A percentile compares a stretch with the other conserved stretches of the same genome.
Evolutionary conservation across 2,113 vertebrate genomes (phyloP).

Genomic region (Pachyramphus minor): DNA sequence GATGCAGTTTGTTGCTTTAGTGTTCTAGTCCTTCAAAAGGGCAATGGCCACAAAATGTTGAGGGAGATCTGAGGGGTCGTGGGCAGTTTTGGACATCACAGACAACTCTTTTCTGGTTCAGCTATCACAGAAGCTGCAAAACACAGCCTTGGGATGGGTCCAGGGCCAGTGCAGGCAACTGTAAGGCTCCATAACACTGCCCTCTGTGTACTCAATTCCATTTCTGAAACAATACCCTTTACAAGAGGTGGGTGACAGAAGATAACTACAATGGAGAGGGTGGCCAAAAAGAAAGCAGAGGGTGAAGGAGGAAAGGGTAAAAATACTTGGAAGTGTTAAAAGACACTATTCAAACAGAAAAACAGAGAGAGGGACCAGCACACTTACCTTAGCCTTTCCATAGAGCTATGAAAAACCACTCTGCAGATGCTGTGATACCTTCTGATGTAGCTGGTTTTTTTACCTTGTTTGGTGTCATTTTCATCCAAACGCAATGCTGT

Average conservation of each 20-base stretch:
- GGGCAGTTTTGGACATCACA: neutral
- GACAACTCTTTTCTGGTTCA: neutral
- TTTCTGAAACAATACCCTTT: neutral
- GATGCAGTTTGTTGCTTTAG: neutral
- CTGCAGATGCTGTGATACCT: neutral
- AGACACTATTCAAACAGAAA: neutral
- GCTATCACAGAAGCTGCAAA: neutral
- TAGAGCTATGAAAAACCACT: neutral
- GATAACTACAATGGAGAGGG: neutral
- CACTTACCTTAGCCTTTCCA: neutral
- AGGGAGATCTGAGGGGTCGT: neutral
- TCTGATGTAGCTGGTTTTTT: neutral
- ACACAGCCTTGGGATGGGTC: no score
- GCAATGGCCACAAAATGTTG: neutral
- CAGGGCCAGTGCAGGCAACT: neutral
- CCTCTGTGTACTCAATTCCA: rapidly evolving
- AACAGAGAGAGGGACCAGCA: neutral
- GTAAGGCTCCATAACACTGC: neutral
- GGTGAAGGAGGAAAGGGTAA: neutral
- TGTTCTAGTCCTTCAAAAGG: neutral
- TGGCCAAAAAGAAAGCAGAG: neutral
- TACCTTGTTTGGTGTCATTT: neutral
- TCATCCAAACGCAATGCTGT: neutral
- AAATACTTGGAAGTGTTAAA: neutral
- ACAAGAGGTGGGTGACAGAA: neutral